phyloP scores from a whole-genome alignment of 2,888 invertebrate genomes.

The Autographa gamma region DNA sequence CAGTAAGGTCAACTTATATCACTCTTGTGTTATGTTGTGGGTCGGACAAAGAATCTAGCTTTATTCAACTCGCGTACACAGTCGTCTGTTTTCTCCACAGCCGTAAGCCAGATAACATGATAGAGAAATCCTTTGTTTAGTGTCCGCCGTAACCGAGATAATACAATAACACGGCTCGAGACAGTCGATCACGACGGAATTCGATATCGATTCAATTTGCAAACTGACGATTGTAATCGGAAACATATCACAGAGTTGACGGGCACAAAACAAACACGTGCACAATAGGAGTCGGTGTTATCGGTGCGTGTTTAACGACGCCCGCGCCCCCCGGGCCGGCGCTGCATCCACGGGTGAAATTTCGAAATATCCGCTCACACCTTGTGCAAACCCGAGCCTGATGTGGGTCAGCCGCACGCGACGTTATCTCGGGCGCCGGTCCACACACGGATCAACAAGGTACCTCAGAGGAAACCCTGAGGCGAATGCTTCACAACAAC shows the following conservation, averaged over 20 bases:
- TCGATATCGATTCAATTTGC: conserved; percentile 66
- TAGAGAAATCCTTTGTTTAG: conserved; percentile 71
- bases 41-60: conserved; percentile 57
- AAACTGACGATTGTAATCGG: conserved; percentile 67
- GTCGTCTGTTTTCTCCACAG: conserved; percentile 64
- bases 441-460: conserved; percentile 62
- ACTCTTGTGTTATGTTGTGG: conserved; percentile 45
- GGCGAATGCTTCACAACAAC: conserved; percentile 55
- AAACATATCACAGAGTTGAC: conserved; percentile 60
- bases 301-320: conserved; percentile 62
- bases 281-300: conserved; percentile 65
- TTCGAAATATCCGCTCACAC: conserved; percentile 69
- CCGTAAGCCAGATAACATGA: conserved; percentile 70
- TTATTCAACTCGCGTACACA: conserved; percentile 58
- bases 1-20: conserved; percentile 62
- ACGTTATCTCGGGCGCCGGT: conserved; percentile 64
- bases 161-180: conserved; percentile 61
- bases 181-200: conserved; percentile 56
- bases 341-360: conserved; percentile 66
- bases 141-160: conserved; percentile 55
- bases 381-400: conserved; percentile 61
- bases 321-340: conserved; percentile 39
- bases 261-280: conserved; percentile 63
- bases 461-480: conserved; percentile 56
- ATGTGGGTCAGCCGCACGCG: conserved; percentile 74